Conservation (phyloP, 2,113 vertebrate species). For the Neolamprologus caudopunctatus region DNA sequence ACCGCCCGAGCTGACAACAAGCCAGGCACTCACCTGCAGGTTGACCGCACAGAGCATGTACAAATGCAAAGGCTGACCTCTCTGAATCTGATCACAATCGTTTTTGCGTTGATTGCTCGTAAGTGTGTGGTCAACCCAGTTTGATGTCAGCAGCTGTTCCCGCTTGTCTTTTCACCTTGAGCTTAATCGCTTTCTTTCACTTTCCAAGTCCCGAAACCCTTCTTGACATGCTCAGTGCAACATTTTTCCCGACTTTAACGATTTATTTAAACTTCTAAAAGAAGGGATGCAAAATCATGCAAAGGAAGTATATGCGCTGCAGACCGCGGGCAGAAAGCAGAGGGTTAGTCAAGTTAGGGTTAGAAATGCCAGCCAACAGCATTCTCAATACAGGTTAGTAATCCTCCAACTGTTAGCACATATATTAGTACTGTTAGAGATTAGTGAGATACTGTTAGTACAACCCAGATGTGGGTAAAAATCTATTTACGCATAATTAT, state of each 20-base stretch:
- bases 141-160: background rate
- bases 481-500: constrained; percentile 51
- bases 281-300: constrained; percentile 52
- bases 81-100: background rate
- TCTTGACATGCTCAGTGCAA: background rate
- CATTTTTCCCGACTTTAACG: background rate
- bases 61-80: background rate
- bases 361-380: constrained; percentile 55
- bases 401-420: constrained; percentile 53
- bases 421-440: constrained; percentile 63
- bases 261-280: background rate
- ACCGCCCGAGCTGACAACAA: background rate
- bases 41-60: constrained; percentile 37
- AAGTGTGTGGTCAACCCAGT: constrained; percentile 40
- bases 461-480: constrained; percentile 45
- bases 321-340: constrained; percentile 42
- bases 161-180: background rate
- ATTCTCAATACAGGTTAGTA: constrained; percentile 59
- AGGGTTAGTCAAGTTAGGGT: constrained; percentile 50
- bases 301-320: constrained; percentile 25
- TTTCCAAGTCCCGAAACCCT: constrained; percentile 40
- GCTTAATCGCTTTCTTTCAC: constrained; percentile 9
- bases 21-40: constrained; percentile 22
- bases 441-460: constrained; percentile 63
- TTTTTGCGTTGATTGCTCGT: background rate